phyloP scores from a whole-genome alignment of 2,797 vertebrate species.

The Falco naumanni region DNA sequence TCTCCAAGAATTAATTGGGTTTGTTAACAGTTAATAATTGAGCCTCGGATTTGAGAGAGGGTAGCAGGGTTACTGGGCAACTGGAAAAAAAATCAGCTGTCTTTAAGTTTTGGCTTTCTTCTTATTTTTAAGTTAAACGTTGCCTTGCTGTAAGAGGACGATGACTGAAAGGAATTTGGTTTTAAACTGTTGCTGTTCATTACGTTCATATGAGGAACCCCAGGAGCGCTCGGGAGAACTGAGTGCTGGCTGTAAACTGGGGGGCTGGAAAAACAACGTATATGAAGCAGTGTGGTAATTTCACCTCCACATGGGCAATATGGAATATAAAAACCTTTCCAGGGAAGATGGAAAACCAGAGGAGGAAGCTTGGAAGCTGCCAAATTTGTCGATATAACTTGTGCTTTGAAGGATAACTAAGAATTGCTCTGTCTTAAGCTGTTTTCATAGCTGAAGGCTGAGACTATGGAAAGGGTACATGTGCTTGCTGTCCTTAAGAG shows the following conservation, averaged over 20 bases:
- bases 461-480: background rate
- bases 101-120: background rate
- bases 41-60: background rate
- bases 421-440: background rate
- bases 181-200: background rate
- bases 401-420: background rate
- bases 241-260: background rate
- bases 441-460: background rate
- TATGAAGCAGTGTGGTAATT: background rate
- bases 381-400: background rate
- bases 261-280: background rate
- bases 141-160: background rate
- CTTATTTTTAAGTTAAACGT: background rate
- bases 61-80: background rate
- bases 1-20: background rate
- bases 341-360: background rate
- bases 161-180: background rate
- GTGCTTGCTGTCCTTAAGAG: background rate
- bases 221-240: background rate
- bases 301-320: background rate
- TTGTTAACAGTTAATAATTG: conserved; percentile 4
- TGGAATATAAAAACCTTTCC: background rate
- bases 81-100: background rate
- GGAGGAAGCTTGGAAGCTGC: background rate
- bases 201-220: background rate